These are phyloP conservation scores for Odobenus rosmarus DNA, from an alignment of 2,113 vertebrate genomes.

Conservation along the genomic window DNA sequence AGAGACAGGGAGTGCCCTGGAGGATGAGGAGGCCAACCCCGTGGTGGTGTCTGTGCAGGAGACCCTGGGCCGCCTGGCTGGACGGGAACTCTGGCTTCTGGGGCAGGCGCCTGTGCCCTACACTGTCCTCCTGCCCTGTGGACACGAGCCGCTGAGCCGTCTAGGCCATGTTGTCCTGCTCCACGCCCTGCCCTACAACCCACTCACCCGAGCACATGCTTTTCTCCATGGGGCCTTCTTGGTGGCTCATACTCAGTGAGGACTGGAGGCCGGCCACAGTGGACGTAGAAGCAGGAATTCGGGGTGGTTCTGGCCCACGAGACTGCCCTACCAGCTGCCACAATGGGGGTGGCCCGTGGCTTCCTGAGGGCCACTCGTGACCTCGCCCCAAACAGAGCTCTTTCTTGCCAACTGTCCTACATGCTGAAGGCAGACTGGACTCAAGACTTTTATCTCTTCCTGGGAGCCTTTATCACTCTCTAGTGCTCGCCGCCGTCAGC, in stretches of 20 bases:
- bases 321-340: no score
- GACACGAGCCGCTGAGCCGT: accelerated
- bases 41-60: accelerated
- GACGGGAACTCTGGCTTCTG: accelerated
- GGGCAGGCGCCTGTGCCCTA: no score
- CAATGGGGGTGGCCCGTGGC: background rate
- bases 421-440: background rate
- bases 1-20: background rate
- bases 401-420: background rate
- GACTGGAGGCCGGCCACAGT: accelerated
- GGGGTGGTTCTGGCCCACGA: accelerated
- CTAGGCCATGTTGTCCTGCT: accelerated
- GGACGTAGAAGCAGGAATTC: accelerated
- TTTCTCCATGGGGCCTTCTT: background rate
- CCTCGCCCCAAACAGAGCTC: background rate
- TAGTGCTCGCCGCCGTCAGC: accelerated
- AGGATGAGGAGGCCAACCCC: accelerated
- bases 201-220: accelerated
- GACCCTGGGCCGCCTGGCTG: accelerated
- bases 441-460: accelerated
- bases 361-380: background rate
- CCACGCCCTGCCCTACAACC: no score
- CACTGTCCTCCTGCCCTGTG: no score
- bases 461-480: accelerated
- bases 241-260: accelerated